Percentiles rank a stretch among this genome's conserved stretches.
These are phyloP conservation scores for Gobius niger DNA, from an alignment of 2,113 vertebrate species.

Conservation along the genomic window DNA sequence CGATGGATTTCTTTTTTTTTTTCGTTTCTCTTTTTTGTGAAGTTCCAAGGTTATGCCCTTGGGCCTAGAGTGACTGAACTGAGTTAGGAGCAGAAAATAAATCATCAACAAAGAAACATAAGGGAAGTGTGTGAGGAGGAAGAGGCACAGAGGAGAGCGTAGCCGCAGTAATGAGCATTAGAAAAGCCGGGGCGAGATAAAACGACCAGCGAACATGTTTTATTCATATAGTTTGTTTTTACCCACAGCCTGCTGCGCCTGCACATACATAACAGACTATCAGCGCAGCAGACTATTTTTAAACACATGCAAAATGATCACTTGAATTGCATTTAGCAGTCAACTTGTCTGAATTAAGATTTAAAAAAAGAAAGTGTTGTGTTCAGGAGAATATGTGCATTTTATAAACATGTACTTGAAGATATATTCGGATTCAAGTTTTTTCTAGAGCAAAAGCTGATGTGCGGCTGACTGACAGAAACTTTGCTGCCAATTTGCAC, in stretches of 20 bases:
- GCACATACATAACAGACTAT: slow-evolving; percentile 47
- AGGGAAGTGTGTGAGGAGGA: slow-evolving; percentile 16
- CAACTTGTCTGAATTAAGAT: slow-evolving; percentile 20
- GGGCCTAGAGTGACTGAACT: slow-evolving; percentile 44
- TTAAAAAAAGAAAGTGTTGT: slow-evolving; percentile 1
- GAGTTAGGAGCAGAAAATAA: slow-evolving; percentile 19
- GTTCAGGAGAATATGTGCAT: too few species aligned
- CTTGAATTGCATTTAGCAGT: slow-evolving; percentile 35
- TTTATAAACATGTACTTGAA: too few species aligned
- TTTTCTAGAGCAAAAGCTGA: too few species aligned
- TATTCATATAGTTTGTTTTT: slow-evolving; percentile 74
- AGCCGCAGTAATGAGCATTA: slow-evolving; percentile 66
- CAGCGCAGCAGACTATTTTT: slow-evolving; percentile 23
- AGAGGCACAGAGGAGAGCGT: slow-evolving; percentile 38
- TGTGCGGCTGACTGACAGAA: too few species aligned
- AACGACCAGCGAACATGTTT: slow-evolving; percentile 63
- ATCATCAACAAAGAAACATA: slow-evolving; percentile 42
- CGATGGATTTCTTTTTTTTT: slow-evolving; percentile 22
- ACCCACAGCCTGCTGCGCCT: slow-evolving; percentile 47
- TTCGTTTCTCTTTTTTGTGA: slow-evolving; percentile 1
- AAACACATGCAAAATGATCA: slow-evolving; percentile 14
- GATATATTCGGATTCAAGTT: too few species aligned
- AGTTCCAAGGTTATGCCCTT: slow-evolving; percentile 59
- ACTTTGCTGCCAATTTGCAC: too few species aligned
- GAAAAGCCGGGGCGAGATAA: slow-evolving; percentile 67